Evolutionary conservation across 2,888 invertebrate species (phyloP), one percentile per base, ranked within the genome.

Genomic region (Clunio marinus): DNA sequence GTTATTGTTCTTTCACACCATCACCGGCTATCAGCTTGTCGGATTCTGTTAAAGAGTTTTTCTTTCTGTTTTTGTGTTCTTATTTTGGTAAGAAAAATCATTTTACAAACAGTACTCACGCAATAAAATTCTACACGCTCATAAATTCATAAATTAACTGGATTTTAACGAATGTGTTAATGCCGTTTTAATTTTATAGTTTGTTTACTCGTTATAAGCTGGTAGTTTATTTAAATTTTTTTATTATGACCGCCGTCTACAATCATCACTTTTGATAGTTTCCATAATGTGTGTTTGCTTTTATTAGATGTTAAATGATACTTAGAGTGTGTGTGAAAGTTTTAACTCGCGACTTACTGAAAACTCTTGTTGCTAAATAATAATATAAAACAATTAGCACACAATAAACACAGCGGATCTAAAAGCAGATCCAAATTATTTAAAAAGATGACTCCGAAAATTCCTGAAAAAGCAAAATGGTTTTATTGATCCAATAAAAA

Each of bases 181-280:
- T 65, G 45, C 41, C 46, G 41, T 65, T 65, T 46, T 65, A 65
- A 65, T 65, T 65, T 65, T 62, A 62, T 62, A n/a, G 62, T 62
- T 20, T 62, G 37, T 62, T 62, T 62, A 37, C 41, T 37, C 24
- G 24, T 65, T 46, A 65, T 65, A 25, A 25, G 63, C n/a, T 46
- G 63, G 63, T 65, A 65, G 63, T 65, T 65, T 65, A 65, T 65
- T 65, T 65, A 65, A 65, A 65, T 65, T 58, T 46, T 59, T 65
- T 65, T 65, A 65, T 46, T 41, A 46, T 62, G 62, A 62, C 62
- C 62, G 62, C 37, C 15, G 28, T 37, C n/a, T 62, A 62, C 22
- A 62, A 62, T 17, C 24, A 62, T 62, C 27, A 35, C 20, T 32
- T 41, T 62, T 62, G 37, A 62, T 41, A 41, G 62, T 41, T 62